Conservation (phyloP, 2,888 invertebrate genomes). For the Dasysyrphus albostriatus region DNA sequence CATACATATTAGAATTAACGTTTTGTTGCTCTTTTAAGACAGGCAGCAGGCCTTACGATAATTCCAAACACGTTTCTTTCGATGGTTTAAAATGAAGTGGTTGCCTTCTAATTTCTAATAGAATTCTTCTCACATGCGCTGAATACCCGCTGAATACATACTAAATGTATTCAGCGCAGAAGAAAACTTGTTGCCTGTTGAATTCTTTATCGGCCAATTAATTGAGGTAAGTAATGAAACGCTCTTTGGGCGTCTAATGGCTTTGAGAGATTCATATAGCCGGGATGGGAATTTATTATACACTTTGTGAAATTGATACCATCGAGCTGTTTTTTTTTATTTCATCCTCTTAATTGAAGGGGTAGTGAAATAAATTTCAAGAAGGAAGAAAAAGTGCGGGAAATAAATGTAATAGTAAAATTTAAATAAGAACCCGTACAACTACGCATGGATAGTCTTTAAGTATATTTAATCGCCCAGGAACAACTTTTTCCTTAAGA, state of each 20-base stretch:
- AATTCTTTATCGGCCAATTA: constrained; percentile 52
- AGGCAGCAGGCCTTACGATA: background rate
- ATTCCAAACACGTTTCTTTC: constrained; percentile 50
- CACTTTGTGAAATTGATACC: constrained; percentile 40
- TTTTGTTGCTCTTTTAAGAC: background rate
- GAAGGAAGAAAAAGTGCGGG: background rate
- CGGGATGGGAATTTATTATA: constrained; percentile 35
- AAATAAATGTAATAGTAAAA: background rate
- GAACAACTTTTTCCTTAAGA: background rate
- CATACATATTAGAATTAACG: constrained; percentile 34
- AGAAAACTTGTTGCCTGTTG: constrained; percentile 56
- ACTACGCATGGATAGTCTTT: background rate
- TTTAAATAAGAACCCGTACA: background rate
- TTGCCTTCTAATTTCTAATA: constrained; percentile 21
- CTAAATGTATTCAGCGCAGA: constrained; percentile 6
- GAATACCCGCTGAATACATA: constrained; percentile 27
- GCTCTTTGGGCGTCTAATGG: constrained; percentile 29
- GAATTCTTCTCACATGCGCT: constrained; percentile 52
- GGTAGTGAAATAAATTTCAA: background rate
- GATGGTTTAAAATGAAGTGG: background rate
- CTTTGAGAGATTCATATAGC: constrained; percentile 16
- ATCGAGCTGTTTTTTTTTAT: background rate
- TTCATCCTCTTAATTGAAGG: background rate
- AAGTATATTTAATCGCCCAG: background rate
- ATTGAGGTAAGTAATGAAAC: constrained; percentile 56